Conservation (phyloP, 2,888 invertebrate species). For the Lottia scabra region DNA sequence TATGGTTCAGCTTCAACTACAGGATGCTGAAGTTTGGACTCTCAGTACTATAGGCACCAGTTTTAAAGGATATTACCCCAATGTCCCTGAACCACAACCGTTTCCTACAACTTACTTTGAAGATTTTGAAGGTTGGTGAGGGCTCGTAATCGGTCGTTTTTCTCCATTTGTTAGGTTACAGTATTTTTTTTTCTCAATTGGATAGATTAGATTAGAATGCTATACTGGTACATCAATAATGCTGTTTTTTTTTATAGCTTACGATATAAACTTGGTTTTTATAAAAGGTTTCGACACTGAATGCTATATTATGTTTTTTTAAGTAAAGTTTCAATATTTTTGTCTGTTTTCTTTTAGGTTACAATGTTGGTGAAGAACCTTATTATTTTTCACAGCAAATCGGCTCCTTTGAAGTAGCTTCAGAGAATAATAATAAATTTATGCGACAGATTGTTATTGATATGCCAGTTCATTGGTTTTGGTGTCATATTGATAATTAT, state of each 20-base stretch:
- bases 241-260: too few relatives aligned
- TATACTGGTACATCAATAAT: too few relatives aligned
- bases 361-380: conserved; percentile 47
- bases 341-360: conserved; percentile 31
- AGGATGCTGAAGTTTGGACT: conserved; percentile 60
- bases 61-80: conserved; percentile 43
- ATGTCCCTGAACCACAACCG: conserved; percentile 38
- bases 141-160: too few relatives aligned
- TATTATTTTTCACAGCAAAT: conserved; percentile 61
- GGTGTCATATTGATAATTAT: conserved; percentile 42
- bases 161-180: too few relatives aligned
- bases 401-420: conserved; percentile 59
- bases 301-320: too few relatives aligned
- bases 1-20: conserved; percentile 39
- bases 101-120: conserved; percentile 66
- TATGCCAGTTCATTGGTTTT: conserved; percentile 53
- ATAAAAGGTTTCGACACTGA: too few relatives aligned
- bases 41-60: conserved; percentile 56
- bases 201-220: too few relatives aligned
- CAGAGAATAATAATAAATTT: conserved; percentile 35
- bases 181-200: too few relatives aligned
- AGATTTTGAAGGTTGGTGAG: conserved; percentile 61
- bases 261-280: too few relatives aligned
- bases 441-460: conserved; percentile 54
- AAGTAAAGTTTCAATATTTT: too few relatives aligned